Conservation (phyloP, 2,797 vertebrate species). For the Pseudochromis fuscus region DNA sequence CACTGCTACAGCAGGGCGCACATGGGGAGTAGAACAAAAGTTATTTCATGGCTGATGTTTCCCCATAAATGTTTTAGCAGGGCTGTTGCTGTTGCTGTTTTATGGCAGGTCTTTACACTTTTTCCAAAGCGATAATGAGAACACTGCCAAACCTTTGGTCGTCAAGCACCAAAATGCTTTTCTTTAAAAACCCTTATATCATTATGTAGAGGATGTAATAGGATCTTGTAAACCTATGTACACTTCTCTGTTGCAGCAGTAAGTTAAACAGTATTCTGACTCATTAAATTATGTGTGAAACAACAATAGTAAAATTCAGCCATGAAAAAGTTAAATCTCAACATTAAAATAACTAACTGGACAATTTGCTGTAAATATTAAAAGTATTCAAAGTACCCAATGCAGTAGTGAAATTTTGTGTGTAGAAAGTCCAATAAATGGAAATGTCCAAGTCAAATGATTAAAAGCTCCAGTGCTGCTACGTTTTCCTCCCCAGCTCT, state of each 20-base stretch:
- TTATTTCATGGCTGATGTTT: constrained; percentile 45
- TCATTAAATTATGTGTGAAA: not conserved
- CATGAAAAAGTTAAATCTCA: constrained; percentile 3
- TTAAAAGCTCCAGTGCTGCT: constrained; percentile 10
- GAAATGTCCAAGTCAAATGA: constrained; percentile 5
- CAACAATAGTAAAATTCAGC: not conserved
- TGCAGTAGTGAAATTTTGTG: not conserved
- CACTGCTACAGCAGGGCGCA: constrained; percentile 35
- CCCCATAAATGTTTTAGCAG: constrained; percentile 25
- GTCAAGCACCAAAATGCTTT: constrained; percentile 28
- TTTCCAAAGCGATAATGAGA: constrained; percentile 47
- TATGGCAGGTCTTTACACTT: constrained; percentile 31
- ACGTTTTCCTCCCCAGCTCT: constrained; percentile 7
- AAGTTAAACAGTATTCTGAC: constrained; percentile 21
- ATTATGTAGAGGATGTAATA: constrained; percentile 18
- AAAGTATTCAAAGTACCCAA: not conserved
- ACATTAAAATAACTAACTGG: not conserved
- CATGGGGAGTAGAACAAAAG: constrained; percentile 42
- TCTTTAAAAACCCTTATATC: constrained; percentile 16
- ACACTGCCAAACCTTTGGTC: constrained; percentile 10
- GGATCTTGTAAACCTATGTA: constrained; percentile 25
- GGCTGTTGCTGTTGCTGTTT: constrained; percentile 40
- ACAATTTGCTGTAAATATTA: not conserved
- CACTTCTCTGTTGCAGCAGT: constrained; percentile 14
- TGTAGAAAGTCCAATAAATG: not conserved